Evolutionary conservation across 2,797 vertebrate species (phyloP).

Genomic region (Eutrigla gurnardus): DNA sequence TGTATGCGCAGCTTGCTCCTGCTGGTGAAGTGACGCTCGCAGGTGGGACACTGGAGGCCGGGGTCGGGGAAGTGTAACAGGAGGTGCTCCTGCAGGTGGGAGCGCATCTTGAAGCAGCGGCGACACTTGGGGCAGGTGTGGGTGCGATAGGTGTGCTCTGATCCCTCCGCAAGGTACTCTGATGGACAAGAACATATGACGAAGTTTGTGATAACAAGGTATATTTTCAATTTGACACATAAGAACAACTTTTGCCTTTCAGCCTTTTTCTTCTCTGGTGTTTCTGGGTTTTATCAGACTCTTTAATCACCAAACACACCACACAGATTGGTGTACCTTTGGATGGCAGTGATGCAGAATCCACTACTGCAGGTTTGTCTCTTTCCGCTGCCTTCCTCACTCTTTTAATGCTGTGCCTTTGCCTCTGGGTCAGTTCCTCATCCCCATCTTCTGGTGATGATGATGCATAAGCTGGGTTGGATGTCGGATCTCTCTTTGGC

Average conservation of each 20-base stretch:
- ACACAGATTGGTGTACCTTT: slow-evolving; percentile 77
- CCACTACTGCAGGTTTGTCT: slow-evolving; percentile 24
- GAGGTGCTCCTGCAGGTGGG: slow-evolving; percentile 94
- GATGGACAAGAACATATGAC: slow-evolving; percentile 14
- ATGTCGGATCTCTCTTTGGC: slow-evolving; percentile 43
- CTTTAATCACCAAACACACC: neutral
- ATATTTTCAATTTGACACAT: neutral
- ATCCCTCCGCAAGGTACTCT: slow-evolving; percentile 84
- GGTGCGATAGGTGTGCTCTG: slow-evolving; percentile 90
- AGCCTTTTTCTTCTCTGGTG: neutral
- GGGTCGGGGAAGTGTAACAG: slow-evolving; percentile 95
- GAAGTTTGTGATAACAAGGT: neutral
- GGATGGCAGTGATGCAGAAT: slow-evolving; percentile 55
- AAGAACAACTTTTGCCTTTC: neutral
- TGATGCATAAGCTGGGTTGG: slow-evolving; percentile 8
- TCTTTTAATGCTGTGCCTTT: slow-evolving; percentile 29
- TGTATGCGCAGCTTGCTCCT: slow-evolving; percentile 96
- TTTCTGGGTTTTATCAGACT: neutral
- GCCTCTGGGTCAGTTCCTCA: slow-evolving; percentile 37
- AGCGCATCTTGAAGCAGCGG: slow-evolving; percentile 96
- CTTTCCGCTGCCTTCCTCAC: slow-evolving; percentile 42
- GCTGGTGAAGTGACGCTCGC: slow-evolving; percentile 94
- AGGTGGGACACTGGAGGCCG: slow-evolving; percentile 93
- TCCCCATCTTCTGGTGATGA: slow-evolving; percentile 7
- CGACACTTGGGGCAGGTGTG: slow-evolving; percentile 95